Percentiles rank a stretch among this genome's conserved stretches.
These are phyloP conservation scores for Bactericera cockerelli DNA, from an alignment of 1,140 invertebrate genomes.

Conservation along the genomic window DNA sequence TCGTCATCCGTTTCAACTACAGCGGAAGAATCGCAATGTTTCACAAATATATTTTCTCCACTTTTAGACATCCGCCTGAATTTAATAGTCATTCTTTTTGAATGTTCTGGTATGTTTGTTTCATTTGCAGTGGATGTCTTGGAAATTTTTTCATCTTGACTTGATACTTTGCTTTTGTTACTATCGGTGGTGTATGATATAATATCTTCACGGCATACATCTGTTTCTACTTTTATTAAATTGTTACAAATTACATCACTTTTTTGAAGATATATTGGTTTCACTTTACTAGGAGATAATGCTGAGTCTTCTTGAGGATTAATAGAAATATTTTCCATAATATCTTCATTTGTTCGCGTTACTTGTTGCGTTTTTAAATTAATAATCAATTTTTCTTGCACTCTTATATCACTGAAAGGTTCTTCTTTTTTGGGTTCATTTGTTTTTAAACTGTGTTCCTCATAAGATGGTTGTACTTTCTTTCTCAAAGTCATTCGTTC, in stretches of 20 bases:
- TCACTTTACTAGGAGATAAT: background rate
- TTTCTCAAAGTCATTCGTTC: constrained; percentile 3
- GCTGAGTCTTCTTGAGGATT: background rate
- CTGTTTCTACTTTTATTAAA: background rate
- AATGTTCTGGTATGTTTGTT: background rate
- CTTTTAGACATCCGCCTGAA: background rate
- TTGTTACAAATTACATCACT: background rate
- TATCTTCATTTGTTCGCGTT: background rate
- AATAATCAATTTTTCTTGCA: constrained; percentile 5
- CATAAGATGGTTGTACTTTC: background rate
- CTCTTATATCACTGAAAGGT: background rate
- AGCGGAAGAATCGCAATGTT: background rate
- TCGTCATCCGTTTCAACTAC: background rate
- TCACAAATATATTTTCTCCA: constrained; percentile 5
- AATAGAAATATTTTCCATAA: background rate
- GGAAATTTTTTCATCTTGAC: background rate
- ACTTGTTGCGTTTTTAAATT: constrained; percentile 1
- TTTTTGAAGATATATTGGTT: background rate
- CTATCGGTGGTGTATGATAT: background rate
- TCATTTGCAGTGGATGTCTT: background rate
- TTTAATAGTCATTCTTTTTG: background rate
- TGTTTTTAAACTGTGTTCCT: background rate
- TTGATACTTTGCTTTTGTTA: background rate
- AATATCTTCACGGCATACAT: too few relatives aligned
- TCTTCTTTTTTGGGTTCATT: too few relatives aligned